Evolutionary conservation across 2,797 vertebrate species (phyloP).

Genomic region (Melanogrammus aeglefinus): DNA sequence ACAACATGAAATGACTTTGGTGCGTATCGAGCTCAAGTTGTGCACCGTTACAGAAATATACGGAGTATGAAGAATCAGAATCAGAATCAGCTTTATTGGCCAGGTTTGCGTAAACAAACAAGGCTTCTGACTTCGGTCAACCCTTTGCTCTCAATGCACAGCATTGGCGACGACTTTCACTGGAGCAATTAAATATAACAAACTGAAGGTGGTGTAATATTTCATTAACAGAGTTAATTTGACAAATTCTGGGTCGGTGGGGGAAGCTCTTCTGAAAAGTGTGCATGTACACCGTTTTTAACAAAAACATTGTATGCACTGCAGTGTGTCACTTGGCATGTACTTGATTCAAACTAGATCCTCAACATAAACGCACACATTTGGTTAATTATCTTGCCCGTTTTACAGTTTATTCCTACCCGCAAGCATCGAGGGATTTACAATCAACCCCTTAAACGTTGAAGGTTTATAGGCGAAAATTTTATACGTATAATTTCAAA

Average conservation of each 20-base stretch:
- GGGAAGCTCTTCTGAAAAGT: no score
- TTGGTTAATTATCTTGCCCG: not conserved
- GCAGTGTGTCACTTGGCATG: not conserved
- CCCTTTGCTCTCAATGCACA: no score
- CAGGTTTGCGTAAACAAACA: no score
- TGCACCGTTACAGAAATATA: not conserved
- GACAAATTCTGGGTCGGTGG: no score
- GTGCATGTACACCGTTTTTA: not conserved
- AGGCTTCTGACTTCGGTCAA: no score
- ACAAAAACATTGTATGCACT: not conserved
- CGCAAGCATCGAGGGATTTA: slow-evolving; percentile 1
- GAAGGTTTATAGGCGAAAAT: not conserved
- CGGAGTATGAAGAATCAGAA: no score
- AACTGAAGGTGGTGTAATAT: not conserved
- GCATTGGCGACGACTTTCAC: not conserved
- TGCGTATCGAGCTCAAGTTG: not conserved
- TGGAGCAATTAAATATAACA: not conserved
- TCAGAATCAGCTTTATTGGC: no score
- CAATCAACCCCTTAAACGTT: not conserved
- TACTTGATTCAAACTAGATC: not conserved
- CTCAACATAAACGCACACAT: not conserved
- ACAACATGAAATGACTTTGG: not conserved
- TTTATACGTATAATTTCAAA: not conserved
- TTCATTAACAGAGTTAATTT: not conserved
- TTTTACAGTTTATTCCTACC: slow-evolving; percentile 10